Conservation (phyloP, 2,113 vertebrate species). For the Eonycteris spelaea region DNA sequence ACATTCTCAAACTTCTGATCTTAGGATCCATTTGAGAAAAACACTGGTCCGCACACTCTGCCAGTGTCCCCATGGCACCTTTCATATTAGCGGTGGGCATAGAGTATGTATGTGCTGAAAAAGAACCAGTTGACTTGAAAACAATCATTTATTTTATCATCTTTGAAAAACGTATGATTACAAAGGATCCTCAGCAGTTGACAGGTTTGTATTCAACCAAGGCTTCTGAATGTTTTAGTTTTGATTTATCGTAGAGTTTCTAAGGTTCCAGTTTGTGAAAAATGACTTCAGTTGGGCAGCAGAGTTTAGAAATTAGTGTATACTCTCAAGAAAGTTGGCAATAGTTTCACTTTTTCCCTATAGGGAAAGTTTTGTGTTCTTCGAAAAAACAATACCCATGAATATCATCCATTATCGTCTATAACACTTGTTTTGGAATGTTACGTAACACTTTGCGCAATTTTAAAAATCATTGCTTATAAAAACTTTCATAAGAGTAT, state of each 20-base stretch:
- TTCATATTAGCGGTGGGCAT: neutral
- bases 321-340: neutral
- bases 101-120: neutral
- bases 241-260: neutral
- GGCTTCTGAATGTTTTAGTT: neutral
- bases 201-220: neutral
- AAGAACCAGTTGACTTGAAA: neutral
- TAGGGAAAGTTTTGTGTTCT: neutral
- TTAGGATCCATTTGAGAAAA: neutral
- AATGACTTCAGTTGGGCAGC: neutral
- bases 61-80: neutral
- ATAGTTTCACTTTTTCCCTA: neutral
- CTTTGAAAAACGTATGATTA: neutral
- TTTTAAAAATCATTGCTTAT: conserved; percentile 5
- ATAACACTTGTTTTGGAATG: neutral
- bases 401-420: neutral
- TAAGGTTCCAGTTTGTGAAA: neutral
- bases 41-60: neutral
- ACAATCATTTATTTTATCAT: neutral
- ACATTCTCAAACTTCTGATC: neutral
- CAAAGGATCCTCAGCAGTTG: neutral
- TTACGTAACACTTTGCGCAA: neutral
- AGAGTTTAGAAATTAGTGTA: neutral
- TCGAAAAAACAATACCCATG: neutral
- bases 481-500: neutral